Evolutionary conservation across 2,797 vertebrate species (phyloP), one percentile per base, ranked within the genome.

Genomic region (Orientallactaga sibirica): DNA sequence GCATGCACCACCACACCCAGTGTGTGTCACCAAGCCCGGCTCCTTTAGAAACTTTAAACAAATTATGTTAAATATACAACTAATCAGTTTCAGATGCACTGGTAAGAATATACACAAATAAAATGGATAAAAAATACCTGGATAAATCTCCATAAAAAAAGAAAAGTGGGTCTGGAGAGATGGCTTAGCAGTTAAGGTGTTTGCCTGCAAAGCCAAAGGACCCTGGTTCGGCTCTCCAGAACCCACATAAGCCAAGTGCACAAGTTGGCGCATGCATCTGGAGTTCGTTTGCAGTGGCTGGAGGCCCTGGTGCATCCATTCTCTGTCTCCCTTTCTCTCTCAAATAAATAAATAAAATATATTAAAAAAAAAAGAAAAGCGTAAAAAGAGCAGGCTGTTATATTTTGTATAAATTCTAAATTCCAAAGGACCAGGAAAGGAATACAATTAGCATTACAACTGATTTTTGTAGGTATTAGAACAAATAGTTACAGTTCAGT

Each of bases 401-500:
- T 5, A 3, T 62, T 82, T 83, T 95, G 22, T n/a, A 83, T 73
- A 92, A 75, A 67, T 71, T 87, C 62, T 90, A 89, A 82, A 68
- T 85, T 95, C n/a, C 18, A 82, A 25, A 92, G 33, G 66, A 16
- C 27, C 33, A 83, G 8, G 3, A 76, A 91, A 93, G 52, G n/a
- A 93, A 77, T 62, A 33, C 19, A 91, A 5, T 80, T 78, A 70
- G 37, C 33, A 33, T 12, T 85, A 11, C n/a, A 93, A 75, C 3
- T 73, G 82, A 66, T 64, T 27, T 20, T 1, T 19, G 64, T 58
- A 79, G 12, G 15, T 83, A 20, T 86, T 8, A 66, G 19, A 55
- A 85, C 85, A 92, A 92, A 92, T 68, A 76, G 4, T 66, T 62
- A 88, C 41, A 94, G 52, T 90, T 84, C 78, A 92, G 62, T 68